Evolutionary conservation across 2,888 invertebrate genomes (phyloP), one percentile per base, ranked within the genome.

Genomic region (Rhaphigaster nebulosa): DNA sequence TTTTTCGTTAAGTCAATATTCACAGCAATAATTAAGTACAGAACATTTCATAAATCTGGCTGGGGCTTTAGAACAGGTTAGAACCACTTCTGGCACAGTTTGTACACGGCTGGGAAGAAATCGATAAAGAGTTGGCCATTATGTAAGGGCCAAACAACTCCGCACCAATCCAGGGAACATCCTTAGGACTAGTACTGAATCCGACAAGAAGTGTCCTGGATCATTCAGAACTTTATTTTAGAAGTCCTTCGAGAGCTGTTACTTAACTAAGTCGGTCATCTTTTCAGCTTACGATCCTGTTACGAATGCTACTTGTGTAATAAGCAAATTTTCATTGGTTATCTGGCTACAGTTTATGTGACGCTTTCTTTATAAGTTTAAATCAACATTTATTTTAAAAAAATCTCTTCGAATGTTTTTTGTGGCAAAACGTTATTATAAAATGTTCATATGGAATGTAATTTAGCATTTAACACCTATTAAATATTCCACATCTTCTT

Each of bases 61-160:
- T n/a, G n/a, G n/a, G n/a, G 18, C 20, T 20, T 38, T n/a, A 8
- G 34, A 76, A 34, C 34, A 76, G 70, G 34, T 76, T 23, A 76
- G 13, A 76, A 76, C 38, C 70, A 76, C 70, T 38, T 76, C 70
- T 38, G 70, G 38, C 70, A 76, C 70, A 34, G 70, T 76, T 70
- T 70, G 70, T 70, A 34, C 18, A 5, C 5, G 29, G 1, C 70
- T 10, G 70, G 6, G 34, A 13, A 38, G 70, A 1, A 76, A 76
- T 76, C 70, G 70, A 76, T 76, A 76, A 20, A 12, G 34, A 76
- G 34, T 5, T 18, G 18, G 18, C 18, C 65, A 12, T 76, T 76
- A 76, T 38, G 23, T 76, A 76, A 76, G 38, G 26, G 38, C 70
- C 38, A n/a, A n/a, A n/a, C n/a, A 34, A 76, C 34, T 34, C 34